Base-by-base conservation (phyloP, 2,113 vertebrate species). In the Callopanchax toddi region DNA sequence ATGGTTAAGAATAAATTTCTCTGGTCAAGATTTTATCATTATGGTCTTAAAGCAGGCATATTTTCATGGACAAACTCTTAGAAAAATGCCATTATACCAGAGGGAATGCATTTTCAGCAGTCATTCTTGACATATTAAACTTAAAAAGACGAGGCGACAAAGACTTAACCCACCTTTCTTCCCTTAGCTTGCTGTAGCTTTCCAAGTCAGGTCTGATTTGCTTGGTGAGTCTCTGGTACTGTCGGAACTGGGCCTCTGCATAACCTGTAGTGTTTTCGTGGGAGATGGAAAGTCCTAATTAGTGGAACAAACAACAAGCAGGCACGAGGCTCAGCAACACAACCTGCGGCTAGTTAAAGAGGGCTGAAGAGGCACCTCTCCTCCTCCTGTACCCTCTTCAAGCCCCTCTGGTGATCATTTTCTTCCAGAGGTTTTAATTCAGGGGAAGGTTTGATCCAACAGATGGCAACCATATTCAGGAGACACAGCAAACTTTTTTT, bases 161-260 rank as follows among this genome's bases (percentile, higher is more conserved):
- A 15, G 50, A 29, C 8, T 44, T 8, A 15, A 49, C 94, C 93
- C 51, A 97, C 97, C 90, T 91, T 54, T 94, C 93, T 51, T 95
- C 94, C 45, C 92, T 93, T 68, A 95, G 92, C 67, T 67, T 92
- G 84, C 94, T 92, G 0, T 99, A 99, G 17, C 87, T 61, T 45
- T 96, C 94, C 93, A 97, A 89, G 89, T 99, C 94, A 1, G 97
- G 97, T 76, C 89, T 94, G 89, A 99, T 98, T 90, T 99, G 97
- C 84, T 84, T 95, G 1, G 96, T 97, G 76, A 99, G 86, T 39
- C 97, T 76, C 81, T 97, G 97, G 89, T 99, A 99, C 81, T 99
- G 97, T 20, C 97, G 91, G 57, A 97, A 88, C 67, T 99, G 97
- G n/a, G 97, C 97, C 17, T 97, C 95, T 0, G 97, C 97, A 2